Evolutionary conservation across 2,113 vertebrate genomes (phyloP).

Genomic region (Phalacrocorax pelagicus): DNA sequence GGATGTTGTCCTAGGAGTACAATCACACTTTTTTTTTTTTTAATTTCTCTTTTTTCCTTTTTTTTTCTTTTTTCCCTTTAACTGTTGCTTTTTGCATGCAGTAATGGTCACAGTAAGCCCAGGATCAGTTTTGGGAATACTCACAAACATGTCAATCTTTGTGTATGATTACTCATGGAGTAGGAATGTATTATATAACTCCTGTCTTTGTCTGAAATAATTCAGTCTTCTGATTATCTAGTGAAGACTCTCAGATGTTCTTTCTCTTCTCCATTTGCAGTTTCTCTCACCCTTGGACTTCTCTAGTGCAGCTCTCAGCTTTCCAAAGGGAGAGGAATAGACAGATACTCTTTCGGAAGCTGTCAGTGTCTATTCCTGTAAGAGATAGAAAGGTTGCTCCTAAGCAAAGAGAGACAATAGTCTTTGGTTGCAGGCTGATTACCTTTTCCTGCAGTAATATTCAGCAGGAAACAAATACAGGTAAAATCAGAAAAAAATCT

Average conservation of each 20-base stretch:
- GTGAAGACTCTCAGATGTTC: constrained; percentile 31
- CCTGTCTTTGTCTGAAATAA: constrained; percentile 20
- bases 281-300: constrained; percentile 13
- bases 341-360: not conserved
- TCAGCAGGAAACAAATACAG: not conserved
- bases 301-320: not conserved
- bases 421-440: not conserved
- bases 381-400: not conserved
- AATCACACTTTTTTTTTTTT: not conserved
- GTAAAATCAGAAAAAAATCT: not conserved
- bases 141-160: constrained; percentile 45
- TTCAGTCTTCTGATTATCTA: not conserved
- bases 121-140: not conserved
- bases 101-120: not conserved
- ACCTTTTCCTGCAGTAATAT: not conserved
- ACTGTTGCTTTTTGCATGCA: not conserved
- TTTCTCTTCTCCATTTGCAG: constrained; percentile 4
- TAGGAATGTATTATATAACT: constrained; percentile 47
- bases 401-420: not conserved
- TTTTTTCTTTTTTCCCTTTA: not conserved
- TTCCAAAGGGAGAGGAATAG: not conserved
- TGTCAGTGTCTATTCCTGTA: not conserved
- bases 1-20: constrained; percentile 30
- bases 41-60: too few species aligned
- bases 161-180: constrained; percentile 32